A percentile compares a stretch with the other conserved stretches of the same genome.
phyloP scores from a whole-genome alignment of 2,113 vertebrate genomes.

The Ictidomys tridecemlineatus region DNA sequence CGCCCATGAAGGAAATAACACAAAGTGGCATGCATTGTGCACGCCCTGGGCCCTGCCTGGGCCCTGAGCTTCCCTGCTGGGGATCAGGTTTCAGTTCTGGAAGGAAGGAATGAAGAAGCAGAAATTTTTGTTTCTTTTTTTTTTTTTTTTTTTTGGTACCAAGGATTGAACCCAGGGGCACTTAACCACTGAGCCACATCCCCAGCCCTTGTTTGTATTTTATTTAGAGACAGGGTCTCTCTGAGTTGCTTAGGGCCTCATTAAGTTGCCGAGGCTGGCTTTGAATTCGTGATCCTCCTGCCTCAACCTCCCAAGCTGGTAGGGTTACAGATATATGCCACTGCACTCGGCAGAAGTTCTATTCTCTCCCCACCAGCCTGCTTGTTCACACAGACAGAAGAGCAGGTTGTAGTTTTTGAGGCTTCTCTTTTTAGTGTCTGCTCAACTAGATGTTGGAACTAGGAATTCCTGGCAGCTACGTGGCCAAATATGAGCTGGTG shows the following conservation, averaged over 20 bases:
- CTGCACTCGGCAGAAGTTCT: no score
- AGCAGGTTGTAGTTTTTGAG: neutral
- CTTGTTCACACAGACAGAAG: neutral
- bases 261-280: neutral
- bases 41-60: no score
- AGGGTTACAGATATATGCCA: neutral
- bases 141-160: neutral
- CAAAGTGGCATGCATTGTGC: neutral
- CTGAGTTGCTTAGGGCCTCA: neutral
- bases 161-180: neutral
- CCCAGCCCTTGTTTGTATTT: no score
- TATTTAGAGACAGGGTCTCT: neutral
- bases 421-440: neutral
- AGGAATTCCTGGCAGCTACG: neutral
- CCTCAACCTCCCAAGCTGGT: neutral
- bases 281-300: neutral
- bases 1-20: no score
- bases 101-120: neutral
- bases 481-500: neutral
- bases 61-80: neutral
- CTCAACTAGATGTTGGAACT: neutral
- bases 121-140: neutral
- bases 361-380: no score
- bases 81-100: neutral
- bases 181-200: no score